These are phyloP conservation scores for Torymus aiolomorphi DNA, from an alignment of 2,888 invertebrate genomes.

Conservation along the genomic window DNA sequence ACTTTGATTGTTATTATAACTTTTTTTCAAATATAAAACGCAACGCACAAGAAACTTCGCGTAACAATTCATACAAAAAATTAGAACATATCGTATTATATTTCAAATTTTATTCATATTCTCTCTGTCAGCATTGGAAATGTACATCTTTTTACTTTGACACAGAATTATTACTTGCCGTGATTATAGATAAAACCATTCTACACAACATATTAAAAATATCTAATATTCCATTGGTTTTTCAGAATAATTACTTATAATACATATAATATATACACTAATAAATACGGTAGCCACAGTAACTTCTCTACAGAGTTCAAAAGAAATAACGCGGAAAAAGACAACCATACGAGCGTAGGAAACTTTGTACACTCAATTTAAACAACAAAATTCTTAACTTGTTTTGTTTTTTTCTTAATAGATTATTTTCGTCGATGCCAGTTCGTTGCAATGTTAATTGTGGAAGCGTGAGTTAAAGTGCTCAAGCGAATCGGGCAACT, in stretches of 20 bases:
- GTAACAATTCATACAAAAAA: background rate
- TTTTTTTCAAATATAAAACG: background rate
- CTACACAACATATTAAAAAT: background rate
- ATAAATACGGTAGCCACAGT: slow-evolving; percentile 29
- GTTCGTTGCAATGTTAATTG: slow-evolving; percentile 36
- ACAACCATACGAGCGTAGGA: slow-evolving; percentile 1
- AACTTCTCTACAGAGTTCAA: slow-evolving; percentile 10
- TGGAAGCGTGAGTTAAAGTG: slow-evolving; percentile 38
- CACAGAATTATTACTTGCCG: background rate
- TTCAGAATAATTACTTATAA: slow-evolving; percentile 54
- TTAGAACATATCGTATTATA: slow-evolving; percentile 28
- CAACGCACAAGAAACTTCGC: slow-evolving; percentile 38
- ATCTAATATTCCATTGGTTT: slow-evolving; percentile 65
- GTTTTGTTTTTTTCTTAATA: slow-evolving; percentile 7
- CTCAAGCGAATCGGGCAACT: slow-evolving; percentile 53
- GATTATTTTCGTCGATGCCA: slow-evolving; percentile 22
- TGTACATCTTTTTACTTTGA: background rate
- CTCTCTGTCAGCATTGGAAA: background rate
- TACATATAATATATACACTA: slow-evolving; percentile 35
- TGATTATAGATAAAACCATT: background rate
- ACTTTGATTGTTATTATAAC: slow-evolving; percentile 6
- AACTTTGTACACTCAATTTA: slow-evolving; percentile 25
- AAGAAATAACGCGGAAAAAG: slow-evolving; percentile 17
- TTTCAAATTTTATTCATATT: slow-evolving; percentile 12
- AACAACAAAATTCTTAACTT: slow-evolving; percentile 22